Conservation (phyloP, 2,888 invertebrate genomes). For the Calameuta pallipes region DNA sequence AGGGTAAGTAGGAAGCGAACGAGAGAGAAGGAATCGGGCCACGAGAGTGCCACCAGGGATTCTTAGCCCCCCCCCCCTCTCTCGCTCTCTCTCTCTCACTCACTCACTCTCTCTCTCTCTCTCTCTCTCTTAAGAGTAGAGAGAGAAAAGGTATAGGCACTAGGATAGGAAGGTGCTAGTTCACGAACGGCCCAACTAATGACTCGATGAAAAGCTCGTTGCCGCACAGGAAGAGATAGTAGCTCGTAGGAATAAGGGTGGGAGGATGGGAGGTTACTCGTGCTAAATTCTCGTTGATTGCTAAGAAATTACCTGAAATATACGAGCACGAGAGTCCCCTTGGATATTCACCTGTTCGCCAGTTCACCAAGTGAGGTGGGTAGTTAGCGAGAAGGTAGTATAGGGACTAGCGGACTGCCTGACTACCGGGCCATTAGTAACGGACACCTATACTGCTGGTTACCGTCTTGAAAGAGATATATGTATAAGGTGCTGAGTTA, state of each 20-base stretch:
- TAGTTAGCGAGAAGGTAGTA: too few relatives aligned
- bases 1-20: constrained; percentile 14
- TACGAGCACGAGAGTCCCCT: constrained; percentile 30
- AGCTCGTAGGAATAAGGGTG: constrained; percentile 10
- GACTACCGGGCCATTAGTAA: too few relatives aligned
- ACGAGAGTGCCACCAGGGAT: background rate
- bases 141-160: constrained; percentile 16
- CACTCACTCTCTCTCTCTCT: too few relatives aligned
- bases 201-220: constrained; percentile 66
- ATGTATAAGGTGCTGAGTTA: too few relatives aligned
- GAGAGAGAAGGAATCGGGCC: background rate
- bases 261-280: constrained; percentile 7
- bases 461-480: too few relatives aligned
- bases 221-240: constrained; percentile 28
- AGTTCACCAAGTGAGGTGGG: too few relatives aligned
- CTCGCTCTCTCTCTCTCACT: background rate
- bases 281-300: constrained; percentile 54
- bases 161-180: constrained; percentile 19
- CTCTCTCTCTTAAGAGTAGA: background rate
- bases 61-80: background rate
- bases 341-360: too few relatives aligned
- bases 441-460: too few relatives aligned
- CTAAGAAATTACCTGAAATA: constrained; percentile 60
- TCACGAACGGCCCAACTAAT: constrained; percentile 53
- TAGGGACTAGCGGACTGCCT: too few relatives aligned